Base-by-base conservation (phyloP, 2,888 invertebrate genomes). In the Philaethria dido region DNA sequence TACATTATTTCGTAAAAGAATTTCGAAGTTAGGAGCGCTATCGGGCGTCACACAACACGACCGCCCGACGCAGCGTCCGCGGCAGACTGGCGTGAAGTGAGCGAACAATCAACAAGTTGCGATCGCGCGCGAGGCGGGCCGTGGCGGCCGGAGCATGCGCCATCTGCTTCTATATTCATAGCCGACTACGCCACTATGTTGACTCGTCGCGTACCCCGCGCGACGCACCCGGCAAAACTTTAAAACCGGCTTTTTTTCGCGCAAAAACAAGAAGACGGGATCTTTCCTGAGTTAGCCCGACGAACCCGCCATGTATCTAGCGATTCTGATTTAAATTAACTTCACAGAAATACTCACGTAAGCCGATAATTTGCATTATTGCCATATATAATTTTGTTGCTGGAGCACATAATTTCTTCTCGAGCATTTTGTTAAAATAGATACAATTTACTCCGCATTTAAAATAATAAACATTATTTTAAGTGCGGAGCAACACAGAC, bases 51-150 rank as follows among this genome's bases (percentile, higher is more conserved):
- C 85, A 78, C 80, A 75, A 73, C 86, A 82, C 89, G 78, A 84
- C 90, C 88, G 77, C 83, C 81, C 87, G 75, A 80, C 90, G 89
- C 90, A 91, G 88, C 89, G 88, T 85, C 88, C 87, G 89, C 79
- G 79, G 75, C 74, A 75, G 82, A 90, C 89, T 89, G 83, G 73
- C 80, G 77, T 89, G 92, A 91, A 92, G 91, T 89, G 87, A 88
- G 90, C 80, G 88, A 88, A 87, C 87, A 88, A 87, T 91, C 92
- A 91, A 92, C 91, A 91, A 91, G 91, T 91, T 86, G 89, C 85
- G 86, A 80, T 80, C 79, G 82, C 79, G 84, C 81, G 85, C 82
- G 82, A 83, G 83, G 83, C 85, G 83, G 84, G 82, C 86, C 85
- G 83, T 84, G 84, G 83, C 76, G 77, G 75, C 78, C 78, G 77